These are phyloP conservation scores for Ceriagrion tenellum DNA, from an alignment of 2,888 invertebrate species.

Conservation along the genomic window DNA sequence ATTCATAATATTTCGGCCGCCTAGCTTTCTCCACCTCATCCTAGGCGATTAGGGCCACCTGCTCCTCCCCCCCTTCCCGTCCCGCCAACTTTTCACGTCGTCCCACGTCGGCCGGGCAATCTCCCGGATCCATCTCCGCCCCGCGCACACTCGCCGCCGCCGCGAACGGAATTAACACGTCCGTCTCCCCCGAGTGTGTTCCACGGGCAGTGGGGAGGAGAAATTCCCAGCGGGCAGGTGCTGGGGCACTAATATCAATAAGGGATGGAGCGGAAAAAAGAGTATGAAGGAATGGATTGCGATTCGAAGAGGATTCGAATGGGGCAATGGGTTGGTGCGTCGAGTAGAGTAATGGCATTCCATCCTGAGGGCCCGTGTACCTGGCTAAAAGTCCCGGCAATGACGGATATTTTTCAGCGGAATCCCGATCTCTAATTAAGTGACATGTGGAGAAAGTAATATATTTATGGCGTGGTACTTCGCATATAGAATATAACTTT, in stretches of 20 bases:
- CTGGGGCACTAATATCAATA: slow-evolving; percentile 3
- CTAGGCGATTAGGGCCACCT: too few relatives aligned
- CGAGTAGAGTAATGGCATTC: background rate
- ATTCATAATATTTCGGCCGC: background rate
- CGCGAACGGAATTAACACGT: background rate
- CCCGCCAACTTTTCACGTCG: background rate
- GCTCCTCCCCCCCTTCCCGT: background rate
- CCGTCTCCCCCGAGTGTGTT: background rate
- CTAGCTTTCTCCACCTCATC: background rate
- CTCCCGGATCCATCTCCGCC: slow-evolving; percentile 24
- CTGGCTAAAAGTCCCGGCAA: too few relatives aligned
- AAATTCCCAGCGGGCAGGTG: background rate
- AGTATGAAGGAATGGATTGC: background rate
- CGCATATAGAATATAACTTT: too few relatives aligned
- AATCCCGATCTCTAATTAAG: too few relatives aligned
- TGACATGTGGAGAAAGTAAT: too few relatives aligned
- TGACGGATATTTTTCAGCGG: too few relatives aligned
- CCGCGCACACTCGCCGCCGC: slow-evolving; percentile 32
- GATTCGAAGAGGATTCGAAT: background rate
- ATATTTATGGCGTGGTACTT: too few relatives aligned
- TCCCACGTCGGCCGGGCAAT: background rate
- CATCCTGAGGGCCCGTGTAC: too few relatives aligned
- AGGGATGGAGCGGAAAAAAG: background rate
- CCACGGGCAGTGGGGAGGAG: background rate
- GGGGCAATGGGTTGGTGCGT: background rate